Evolutionary conservation across 1,140 invertebrate genomes (phyloP), one percentile per base, ranked within the genome.

Genomic region (Drosophila lacteicornis): DNA sequence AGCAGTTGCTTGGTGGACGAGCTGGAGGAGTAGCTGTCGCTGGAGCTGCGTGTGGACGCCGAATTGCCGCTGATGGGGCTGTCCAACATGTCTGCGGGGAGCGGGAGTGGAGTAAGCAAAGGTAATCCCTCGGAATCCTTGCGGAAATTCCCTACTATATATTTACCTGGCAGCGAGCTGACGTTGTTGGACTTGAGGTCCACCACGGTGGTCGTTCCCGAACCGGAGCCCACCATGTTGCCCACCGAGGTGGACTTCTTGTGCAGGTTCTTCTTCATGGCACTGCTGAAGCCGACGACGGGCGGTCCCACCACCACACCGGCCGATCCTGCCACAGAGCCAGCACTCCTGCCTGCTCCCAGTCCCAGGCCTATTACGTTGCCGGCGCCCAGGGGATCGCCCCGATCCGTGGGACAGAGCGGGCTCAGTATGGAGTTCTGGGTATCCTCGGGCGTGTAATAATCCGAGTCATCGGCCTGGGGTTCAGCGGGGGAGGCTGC

Each of bases 21-120:
- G 53, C 95, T 95, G 13, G 95, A 96, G 77, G 95, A 96, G 92
- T 96, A 96, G 86, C 95, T 96, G 80, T 96, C 96, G 55, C 95
- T 95, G 57, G 95, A 96, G 73, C 95, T 96, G 57, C 95, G 94
- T 69, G 95, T 95, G 76, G 95, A 96, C 3, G 95, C 94, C 30
- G 92, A 91, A 58, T 92, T 93, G 1, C 87, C 92, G 53, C 94
- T 95, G 40, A 96, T 91, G 4, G 96, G 95, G 17, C 95, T 96
- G 51, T 95, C 95, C 80, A 93, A 55, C 91, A 91, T 92, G 47
- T 91, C 91, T 92, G 46, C 0, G 4, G 4, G 4, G 6, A 30
- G 27, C 27, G 27, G 27, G 19, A 19, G 27, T 6, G 27, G 6
- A 12, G 12, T 19, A 36, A 13, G 4, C 6, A 9, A 25, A 11